These are phyloP conservation scores for Sinocyclocheilus grahami DNA, from an alignment of 2,113 vertebrate genomes.

Conservation along the genomic window DNA sequence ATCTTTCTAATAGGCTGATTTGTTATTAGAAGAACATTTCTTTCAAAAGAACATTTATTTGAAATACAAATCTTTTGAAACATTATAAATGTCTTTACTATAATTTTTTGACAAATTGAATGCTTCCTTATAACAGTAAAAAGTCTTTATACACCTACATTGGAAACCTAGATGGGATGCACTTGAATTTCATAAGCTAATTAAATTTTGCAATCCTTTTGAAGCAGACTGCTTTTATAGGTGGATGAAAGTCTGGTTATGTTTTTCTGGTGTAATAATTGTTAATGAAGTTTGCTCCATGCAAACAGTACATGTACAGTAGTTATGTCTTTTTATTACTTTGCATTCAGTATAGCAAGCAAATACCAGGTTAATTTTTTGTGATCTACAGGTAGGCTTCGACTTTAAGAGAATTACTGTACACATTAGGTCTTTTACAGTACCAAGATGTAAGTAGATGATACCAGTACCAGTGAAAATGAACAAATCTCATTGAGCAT, in stretches of 20 bases:
- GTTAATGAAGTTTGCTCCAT: not conserved
- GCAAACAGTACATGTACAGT: not conserved
- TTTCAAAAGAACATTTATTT: not conserved
- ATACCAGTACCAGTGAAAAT: not conserved
- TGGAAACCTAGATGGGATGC: not conserved
- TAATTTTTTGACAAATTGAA: too few species aligned
- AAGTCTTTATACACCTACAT: not conserved
- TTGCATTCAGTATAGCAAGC: not conserved
- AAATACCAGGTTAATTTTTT: not conserved
- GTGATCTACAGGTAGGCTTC: not conserved
- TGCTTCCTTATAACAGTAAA: not conserved
- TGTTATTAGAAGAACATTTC: not conserved
- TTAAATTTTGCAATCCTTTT: not conserved
- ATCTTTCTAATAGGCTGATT: not conserved
- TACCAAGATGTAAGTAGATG: not conserved
- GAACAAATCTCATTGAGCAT: not conserved
- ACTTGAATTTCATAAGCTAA: not conserved
- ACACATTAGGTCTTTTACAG: not conserved
- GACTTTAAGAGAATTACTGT: not conserved
- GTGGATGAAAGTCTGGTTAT: not conserved
- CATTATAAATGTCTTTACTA: too few species aligned
- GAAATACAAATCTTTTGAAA: too few species aligned
- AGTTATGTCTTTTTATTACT: not conserved
- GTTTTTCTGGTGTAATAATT: not conserved
- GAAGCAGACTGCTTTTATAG: not conserved